These are phyloP conservation scores for Lucilia sericata DNA, from an alignment of 1,140 invertebrate genomes.

Conservation along the genomic window DNA sequence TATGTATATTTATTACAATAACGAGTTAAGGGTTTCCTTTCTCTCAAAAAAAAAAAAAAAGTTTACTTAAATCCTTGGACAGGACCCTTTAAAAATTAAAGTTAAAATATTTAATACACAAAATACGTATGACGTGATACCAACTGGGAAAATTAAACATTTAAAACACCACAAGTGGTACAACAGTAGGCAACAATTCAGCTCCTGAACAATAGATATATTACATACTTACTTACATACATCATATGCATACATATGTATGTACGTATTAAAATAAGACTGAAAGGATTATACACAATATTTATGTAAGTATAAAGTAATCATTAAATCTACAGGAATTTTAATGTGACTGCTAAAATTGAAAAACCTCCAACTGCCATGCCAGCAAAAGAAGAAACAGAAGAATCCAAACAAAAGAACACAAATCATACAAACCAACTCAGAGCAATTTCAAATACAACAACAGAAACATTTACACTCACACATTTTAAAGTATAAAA, in stretches of 20 bases:
- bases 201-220: neutral
- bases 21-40: neutral
- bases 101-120: neutral
- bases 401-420: neutral
- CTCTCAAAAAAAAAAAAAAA: neutral
- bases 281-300: slow-evolving; percentile 31
- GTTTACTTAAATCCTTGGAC: neutral
- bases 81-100: slow-evolving; percentile 11
- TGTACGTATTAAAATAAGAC: neutral
- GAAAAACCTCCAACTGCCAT: neutral
- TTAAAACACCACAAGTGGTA: slow-evolving; percentile 42
- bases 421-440: neutral
- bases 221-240: no score
- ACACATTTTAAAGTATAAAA: neutral
- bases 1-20: neutral
- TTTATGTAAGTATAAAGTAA: slow-evolving; percentile 10
- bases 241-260: no score
- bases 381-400: neutral
- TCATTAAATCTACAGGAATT: slow-evolving; percentile 43
- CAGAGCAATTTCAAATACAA: neutral
- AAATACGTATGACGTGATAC: neutral
- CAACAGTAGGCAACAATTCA: slow-evolving; percentile 22
- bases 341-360: neutral
- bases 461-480: neutral
- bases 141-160: slow-evolving; percentile 39